Evolutionary conservation across 2,797 vertebrate species (phyloP), one percentile per base, ranked within the genome.

Genomic region (Falco naumanni): DNA sequence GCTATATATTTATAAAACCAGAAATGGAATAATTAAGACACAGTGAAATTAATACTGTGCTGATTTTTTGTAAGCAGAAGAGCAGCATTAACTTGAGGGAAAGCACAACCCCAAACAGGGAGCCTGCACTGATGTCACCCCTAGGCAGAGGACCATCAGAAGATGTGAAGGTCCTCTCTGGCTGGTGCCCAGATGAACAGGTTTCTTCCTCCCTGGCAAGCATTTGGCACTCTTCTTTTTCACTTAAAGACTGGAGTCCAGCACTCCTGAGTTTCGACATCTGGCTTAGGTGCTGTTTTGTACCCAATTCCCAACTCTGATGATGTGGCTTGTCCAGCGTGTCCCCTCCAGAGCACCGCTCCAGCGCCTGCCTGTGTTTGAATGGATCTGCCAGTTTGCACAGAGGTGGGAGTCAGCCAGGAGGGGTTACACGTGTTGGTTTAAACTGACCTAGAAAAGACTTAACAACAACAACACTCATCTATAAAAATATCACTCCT

Each of bases 381-480:
- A 43, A 33, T 24, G 6, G 53, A 68, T 56, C 89, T 83, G 57
- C 66, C 68, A 39, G 51, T 20, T 63, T 51, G 34, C 26, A 2
- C 0, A 19, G 34, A 50, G 47, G 57, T 91, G 85, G 76, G 77
- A 88, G 34, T 6, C 25, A 41, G 21, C 81, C 81, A 76, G 66
- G 21, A 72, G 85, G 47, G 63, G 66, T 88, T 75, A 45, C 5
- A 4, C 6, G 19, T 66, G 34, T 51, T 90, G 69, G 9, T 79
- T 92, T 84, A 90, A 82, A 47, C 66, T 94, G 88, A 90, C 88
- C 88, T 86, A 77, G 69, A 93, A 94, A 90, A 60, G 60, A 22
- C 61, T 70, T n/a, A 84, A 28, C 43, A 84, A 19, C 77, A 89
- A 16, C 61, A 89, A 25, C 47, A 57, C 59, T 66, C n/a, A 39